phyloP scores from a whole-genome alignment of 2,797 vertebrate genomes.

The Rhinogobio ventralis region DNA sequence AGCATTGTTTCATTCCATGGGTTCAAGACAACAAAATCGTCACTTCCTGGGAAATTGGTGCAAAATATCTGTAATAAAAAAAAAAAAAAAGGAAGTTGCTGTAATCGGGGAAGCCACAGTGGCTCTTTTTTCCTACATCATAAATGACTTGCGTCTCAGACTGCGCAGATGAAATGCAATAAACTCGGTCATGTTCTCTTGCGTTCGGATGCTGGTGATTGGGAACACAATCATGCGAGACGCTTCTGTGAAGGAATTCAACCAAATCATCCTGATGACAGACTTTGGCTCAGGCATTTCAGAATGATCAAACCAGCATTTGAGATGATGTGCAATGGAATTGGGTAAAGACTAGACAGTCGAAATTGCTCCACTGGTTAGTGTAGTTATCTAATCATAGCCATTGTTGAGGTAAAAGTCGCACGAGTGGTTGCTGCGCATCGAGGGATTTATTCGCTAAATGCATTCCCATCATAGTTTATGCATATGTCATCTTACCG shows the following conservation, averaged over 20 bases:
- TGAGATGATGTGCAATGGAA: background rate
- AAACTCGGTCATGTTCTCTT: background rate
- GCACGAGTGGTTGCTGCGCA: background rate
- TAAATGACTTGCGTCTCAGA: too few relatives aligned
- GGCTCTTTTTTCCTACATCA: background rate
- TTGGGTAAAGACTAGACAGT: too few relatives aligned
- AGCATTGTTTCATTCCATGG: background rate
- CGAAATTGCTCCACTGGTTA: background rate
- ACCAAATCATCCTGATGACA: background rate
- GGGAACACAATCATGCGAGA: background rate
- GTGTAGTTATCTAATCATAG: background rate
- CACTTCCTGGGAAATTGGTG: background rate
- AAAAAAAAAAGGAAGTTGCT: background rate
- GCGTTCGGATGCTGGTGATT: too few relatives aligned
- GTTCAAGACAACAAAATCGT: background rate
- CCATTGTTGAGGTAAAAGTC: background rate
- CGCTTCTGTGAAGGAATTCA: too few relatives aligned
- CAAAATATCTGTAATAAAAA: background rate
- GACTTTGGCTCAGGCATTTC: background rate
- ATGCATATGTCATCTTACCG: background rate
- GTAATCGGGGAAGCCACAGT: background rate
- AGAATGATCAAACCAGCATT: background rate
- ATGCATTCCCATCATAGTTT: background rate
- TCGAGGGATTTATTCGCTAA: background rate
- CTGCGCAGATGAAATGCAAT: too few relatives aligned